These are phyloP conservation scores for Papilio helenus DNA, from an alignment of 1,140 invertebrate genomes.

Conservation along the genomic window DNA sequence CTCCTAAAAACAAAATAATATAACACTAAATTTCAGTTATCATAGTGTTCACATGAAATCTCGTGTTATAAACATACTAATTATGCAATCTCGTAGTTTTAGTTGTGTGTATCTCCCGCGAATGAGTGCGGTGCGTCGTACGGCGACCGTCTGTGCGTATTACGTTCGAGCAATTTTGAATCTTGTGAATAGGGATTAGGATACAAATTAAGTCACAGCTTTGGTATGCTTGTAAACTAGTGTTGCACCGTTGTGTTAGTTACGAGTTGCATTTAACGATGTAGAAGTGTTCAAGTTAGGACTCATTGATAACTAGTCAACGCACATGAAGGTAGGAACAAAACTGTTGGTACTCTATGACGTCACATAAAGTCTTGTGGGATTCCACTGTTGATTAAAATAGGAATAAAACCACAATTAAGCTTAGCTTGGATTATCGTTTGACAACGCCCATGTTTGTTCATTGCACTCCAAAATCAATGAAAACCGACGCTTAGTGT, in stretches of 20 bases:
- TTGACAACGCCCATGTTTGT: no score
- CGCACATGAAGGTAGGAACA: conserved; percentile 24
- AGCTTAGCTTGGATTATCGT: no score
- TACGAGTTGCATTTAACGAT: conserved; percentile 31
- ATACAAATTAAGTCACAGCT: conserved; percentile 17
- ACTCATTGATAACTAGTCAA: conserved; percentile 28
- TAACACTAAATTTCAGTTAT: no score
- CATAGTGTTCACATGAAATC: background rate
- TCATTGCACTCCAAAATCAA: no score
- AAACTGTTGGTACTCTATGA: background rate
- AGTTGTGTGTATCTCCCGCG: conserved; percentile 37
- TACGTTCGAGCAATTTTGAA: conserved; percentile 27
- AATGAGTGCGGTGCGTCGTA: background rate
- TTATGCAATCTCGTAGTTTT: conserved; percentile 63
- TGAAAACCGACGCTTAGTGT: no score
- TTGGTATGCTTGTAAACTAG: background rate
- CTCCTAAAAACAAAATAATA: no score
- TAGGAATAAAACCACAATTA: no score
- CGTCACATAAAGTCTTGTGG: background rate
- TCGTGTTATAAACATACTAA: conserved; percentile 11
- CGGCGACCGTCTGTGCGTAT: background rate
- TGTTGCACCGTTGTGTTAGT: conserved; percentile 23
- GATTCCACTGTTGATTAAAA: no score
- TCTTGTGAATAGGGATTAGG: conserved; percentile 9
- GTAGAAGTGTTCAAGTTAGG: background rate